Base-by-base conservation (phyloP, 2,888 invertebrate genomes). In the Phanerotoma sp. region DNA sequence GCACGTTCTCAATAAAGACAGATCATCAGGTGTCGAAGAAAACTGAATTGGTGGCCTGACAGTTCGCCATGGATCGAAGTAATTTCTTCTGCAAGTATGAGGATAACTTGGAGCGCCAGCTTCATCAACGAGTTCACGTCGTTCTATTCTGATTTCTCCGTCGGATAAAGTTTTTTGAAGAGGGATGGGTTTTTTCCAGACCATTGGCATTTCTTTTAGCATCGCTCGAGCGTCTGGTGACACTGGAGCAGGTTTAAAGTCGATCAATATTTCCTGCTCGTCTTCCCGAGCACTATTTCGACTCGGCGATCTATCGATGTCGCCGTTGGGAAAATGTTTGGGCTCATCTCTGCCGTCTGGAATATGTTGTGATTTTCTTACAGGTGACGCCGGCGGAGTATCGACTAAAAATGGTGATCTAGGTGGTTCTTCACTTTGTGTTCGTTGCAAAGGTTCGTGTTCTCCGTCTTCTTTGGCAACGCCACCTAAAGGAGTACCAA, bases 391-490 rank as follows among this genome's bases (percentile, higher is more conserved):
- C 11, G 84, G 83, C 42, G 85, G 82, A 9, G 82, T 76, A 53
- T 81, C 79, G 41, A 84, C 80, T 13, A 87, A 81, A 64, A 86
- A 87, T 2, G 87, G 88, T n/a, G 89, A 88, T 63, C 87, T 80
- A 4, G 88, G 88, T 5, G 90, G 89, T 74, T 91, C 91, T 76
- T 92, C 92, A 37, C 91, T 91, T 74, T 91, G 91, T 0, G 92
- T 91, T 69, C 92, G 83, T 68, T 90, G 88, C 48, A 92, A 79
- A 62, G 86, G 85, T 64, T 91, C 91, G 69, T 91, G 92, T 20
- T 88, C 87, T 20, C 74, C 64, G 4, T 68, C 71, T 2, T 69
- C 70, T 28, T 73, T 56, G 3, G 49, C 56, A 32, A 68, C 68
- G 7, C 66, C 62, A 18, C 75, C 75, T 28, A 74, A 60, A 3